Evolutionary conservation across 2,888 invertebrate genomes (phyloP).

Genomic region (Balanococcus diminutus): DNA sequence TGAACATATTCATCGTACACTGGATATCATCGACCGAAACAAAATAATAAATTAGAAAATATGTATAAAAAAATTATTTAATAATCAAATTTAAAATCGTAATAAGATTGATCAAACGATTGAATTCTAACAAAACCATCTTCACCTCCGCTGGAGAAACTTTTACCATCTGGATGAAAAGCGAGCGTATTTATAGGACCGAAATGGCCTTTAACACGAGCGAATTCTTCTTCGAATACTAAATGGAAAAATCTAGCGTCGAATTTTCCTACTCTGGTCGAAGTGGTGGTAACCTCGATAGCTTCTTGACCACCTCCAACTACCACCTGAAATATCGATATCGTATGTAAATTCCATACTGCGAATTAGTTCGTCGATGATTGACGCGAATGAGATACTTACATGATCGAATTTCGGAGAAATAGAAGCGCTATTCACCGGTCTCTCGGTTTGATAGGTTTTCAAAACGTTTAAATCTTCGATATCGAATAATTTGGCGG

Average conservation of each 20-base stretch:
- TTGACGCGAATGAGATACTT: constrained; percentile 59
- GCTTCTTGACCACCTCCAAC: constrained; percentile 99
- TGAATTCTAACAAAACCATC: constrained; percentile 98
- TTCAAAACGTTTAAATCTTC: constrained; percentile 85
- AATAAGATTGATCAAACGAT: constrained; percentile 94
- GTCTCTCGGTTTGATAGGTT: constrained; percentile 95
- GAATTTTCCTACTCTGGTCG: constrained; percentile 93
- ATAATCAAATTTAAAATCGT: constrained; percentile 93
- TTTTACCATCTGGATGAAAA: constrained; percentile 97
- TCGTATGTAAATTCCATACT: neutral
- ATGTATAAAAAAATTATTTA: constrained; percentile 60
- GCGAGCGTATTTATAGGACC: constrained; percentile 98
- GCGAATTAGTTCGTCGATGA: neutral
- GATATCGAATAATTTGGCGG: constrained; percentile 93
- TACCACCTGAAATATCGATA: constrained; percentile 68
- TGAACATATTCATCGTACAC: too few relatives aligned
- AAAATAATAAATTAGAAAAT: neutral
- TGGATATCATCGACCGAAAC: neutral
- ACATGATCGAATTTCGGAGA: constrained; percentile 95
- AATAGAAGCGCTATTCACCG: constrained; percentile 96
- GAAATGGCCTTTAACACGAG: constrained; percentile 97
- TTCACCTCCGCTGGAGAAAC: constrained; percentile 96
- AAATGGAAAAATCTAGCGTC: constrained; percentile 94
- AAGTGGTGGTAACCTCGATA: constrained; percentile 97
- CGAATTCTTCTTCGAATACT: constrained; percentile 96